A percentile compares a stretch with the other conserved stretches of the same genome.
Conservation (phyloP, 2,888 invertebrate genomes). For the Argyresthia albistria region DNA sequence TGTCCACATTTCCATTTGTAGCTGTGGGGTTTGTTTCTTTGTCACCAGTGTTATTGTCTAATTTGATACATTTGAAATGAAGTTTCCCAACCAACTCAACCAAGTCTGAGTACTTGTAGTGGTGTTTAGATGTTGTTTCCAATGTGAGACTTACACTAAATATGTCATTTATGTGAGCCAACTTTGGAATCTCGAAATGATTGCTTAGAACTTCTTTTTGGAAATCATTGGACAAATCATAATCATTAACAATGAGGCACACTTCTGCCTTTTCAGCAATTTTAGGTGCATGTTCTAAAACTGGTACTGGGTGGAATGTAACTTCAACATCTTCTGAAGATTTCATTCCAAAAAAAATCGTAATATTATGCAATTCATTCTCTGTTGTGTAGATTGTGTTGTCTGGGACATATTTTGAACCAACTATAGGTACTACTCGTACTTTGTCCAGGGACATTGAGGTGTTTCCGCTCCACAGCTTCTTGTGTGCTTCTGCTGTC, state of each 20-base stretch:
- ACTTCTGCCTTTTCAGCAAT: slow-evolving; percentile 54
- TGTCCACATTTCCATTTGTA: slow-evolving; percentile 24
- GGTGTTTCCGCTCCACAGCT: slow-evolving; percentile 34
- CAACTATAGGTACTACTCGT: slow-evolving; percentile 49
- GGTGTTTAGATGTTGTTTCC: slow-evolving; percentile 44
- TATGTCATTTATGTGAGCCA: slow-evolving; percentile 75
- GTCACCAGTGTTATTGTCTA: slow-evolving; percentile 16
- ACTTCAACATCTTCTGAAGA: slow-evolving; percentile 27
- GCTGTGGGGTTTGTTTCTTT: neutral
- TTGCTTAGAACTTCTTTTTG: slow-evolving; percentile 75
- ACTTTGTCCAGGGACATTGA: slow-evolving; percentile 27
- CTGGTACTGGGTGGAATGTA: slow-evolving; percentile 46
- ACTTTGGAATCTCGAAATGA: slow-evolving; percentile 78
- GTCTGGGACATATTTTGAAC: slow-evolving; percentile 33
- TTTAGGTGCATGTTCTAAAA: slow-evolving; percentile 47
- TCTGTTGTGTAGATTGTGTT: slow-evolving; percentile 39
- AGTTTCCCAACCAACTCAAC: slow-evolving; percentile 41
- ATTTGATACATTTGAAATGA: slow-evolving; percentile 53
- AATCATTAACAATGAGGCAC: slow-evolving; percentile 47
- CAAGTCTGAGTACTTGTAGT: slow-evolving; percentile 54
- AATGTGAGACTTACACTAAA: slow-evolving; percentile 75
- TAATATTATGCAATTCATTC: slow-evolving; percentile 44
- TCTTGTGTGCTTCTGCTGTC: slow-evolving; percentile 50
- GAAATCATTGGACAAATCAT: slow-evolving; percentile 57
- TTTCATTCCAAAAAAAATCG: slow-evolving; percentile 33